phyloP scores from a whole-genome alignment of 2,113 vertebrate genomes.

The Pelvicachromis taeniatus region DNA sequence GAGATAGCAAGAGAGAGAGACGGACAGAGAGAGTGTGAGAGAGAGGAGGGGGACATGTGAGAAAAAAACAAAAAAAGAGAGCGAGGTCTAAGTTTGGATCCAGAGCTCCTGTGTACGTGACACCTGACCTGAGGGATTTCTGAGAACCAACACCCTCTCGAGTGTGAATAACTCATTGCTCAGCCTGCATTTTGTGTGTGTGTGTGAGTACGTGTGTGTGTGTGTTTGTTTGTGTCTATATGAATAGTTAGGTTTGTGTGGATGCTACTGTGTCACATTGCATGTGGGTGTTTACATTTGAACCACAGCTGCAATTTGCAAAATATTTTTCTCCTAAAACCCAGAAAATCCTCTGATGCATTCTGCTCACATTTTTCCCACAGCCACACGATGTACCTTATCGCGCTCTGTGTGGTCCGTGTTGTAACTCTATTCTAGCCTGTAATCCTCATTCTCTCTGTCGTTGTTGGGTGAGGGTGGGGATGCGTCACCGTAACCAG shows the following conservation, averaged over 20 bases:
- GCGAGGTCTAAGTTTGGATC: constrained; percentile 57
- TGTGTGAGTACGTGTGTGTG: not conserved
- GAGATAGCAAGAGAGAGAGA: not conserved
- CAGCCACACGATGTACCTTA: not conserved
- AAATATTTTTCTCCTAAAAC: not conserved
- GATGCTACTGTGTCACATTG: not conserved
- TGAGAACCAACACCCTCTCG: constrained; percentile 58
- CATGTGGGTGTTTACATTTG: not conserved
- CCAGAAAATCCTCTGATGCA: not conserved
- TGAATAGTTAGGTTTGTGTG: not conserved
- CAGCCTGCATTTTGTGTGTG: not conserved
- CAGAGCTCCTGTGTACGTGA: constrained; percentile 58
- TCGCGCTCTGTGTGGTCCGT: constrained; percentile 1
- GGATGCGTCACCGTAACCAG: constrained; percentile 38
- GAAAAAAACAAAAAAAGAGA: not conserved
- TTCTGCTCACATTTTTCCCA: not conserved
- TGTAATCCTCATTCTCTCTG: constrained; percentile 11
- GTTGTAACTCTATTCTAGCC: not conserved
- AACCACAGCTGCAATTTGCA: not conserved
- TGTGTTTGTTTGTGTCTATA: not conserved
- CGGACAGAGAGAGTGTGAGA: not conserved
- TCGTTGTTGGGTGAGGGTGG: constrained; percentile 22
- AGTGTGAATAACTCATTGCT: constrained; percentile 55
- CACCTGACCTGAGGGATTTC: constrained; percentile 65
- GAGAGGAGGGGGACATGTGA: not conserved